These are phyloP conservation scores for Drosophila burlai DNA, from an alignment of 1,140 invertebrate genomes.

Conservation along the genomic window DNA sequence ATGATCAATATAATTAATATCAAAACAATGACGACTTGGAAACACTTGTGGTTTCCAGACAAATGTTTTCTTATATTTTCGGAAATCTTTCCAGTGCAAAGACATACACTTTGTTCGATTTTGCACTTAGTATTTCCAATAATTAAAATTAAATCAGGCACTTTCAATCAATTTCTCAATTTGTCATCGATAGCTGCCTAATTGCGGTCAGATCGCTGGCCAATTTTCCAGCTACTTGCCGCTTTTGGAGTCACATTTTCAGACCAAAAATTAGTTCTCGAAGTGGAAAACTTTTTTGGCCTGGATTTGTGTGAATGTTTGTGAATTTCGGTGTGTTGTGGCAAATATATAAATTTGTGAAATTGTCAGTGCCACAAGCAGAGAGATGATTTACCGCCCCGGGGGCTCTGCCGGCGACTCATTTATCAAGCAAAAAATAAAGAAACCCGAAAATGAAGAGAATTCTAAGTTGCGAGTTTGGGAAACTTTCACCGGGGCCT, in stretches of 20 bases:
- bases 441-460: conserved; percentile 53
- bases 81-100: neutral
- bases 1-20: neutral
- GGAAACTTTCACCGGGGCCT: conserved; percentile 41
- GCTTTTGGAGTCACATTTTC: conserved; percentile 10
- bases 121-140: neutral
- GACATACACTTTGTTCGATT: neutral
- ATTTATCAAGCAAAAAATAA: conserved; percentile 53
- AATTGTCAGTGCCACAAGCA: conserved; percentile 55
- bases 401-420: conserved; percentile 45
- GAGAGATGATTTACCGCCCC: conserved; percentile 47
- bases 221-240: conserved; percentile 16
- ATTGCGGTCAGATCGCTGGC: conserved; percentile 13
- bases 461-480: conserved; percentile 43
- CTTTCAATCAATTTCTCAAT: conserved; percentile 3
- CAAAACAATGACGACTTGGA: neutral
- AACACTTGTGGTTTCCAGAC: neutral
- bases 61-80: neutral
- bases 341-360: conserved; percentile 50
- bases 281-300: conserved; percentile 46
- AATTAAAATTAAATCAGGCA: neutral
- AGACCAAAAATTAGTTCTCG: conserved; percentile 19
- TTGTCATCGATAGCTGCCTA: conserved; percentile 6
- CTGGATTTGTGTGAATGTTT: conserved; percentile 1
- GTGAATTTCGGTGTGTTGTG: conserved; percentile 31